Percentiles rank a stretch among this genome's conserved stretches.
phyloP scores from a whole-genome alignment of 2,888 invertebrate species.

The Venusia cambrica region DNA sequence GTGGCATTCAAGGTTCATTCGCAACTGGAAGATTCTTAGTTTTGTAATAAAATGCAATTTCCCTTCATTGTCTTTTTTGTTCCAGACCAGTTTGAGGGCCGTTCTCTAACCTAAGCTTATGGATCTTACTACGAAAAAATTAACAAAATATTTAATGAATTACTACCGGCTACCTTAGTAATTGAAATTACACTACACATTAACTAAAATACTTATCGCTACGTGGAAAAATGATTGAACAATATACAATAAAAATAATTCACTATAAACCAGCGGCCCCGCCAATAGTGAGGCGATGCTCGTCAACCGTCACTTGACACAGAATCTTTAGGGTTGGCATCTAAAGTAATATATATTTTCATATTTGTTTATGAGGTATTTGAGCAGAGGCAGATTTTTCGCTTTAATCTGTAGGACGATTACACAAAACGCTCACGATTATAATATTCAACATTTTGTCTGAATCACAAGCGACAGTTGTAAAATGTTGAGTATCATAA shows the following conservation, averaged over 20 bases:
- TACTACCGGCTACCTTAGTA: slow-evolving; percentile 74
- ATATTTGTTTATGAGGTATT: slow-evolving; percentile 58
- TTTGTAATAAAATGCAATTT: slow-evolving; percentile 56
- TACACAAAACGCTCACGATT: slow-evolving; percentile 32
- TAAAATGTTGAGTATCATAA: slow-evolving; percentile 38
- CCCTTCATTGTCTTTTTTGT: slow-evolving; percentile 77
- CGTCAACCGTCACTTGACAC: slow-evolving; percentile 33
- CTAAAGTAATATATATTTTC: slow-evolving; percentile 36
- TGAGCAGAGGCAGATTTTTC: slow-evolving; percentile 46
- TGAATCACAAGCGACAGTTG: slow-evolving; percentile 19
- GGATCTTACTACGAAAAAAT: slow-evolving; percentile 69
- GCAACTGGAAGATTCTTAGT: slow-evolving; percentile 27
- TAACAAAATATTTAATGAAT: slow-evolving; percentile 78
- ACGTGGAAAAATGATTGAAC: slow-evolving; percentile 79
- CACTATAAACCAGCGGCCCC: slow-evolving; percentile 72
- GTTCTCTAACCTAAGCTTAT: slow-evolving; percentile 71
- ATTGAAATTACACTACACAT: slow-evolving; percentile 74
- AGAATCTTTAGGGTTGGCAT: slow-evolving; percentile 30
- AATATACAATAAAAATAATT: slow-evolving; percentile 80
- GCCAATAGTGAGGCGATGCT: slow-evolving; percentile 36
- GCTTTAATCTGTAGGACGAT: slow-evolving; percentile 30
- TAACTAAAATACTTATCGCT: slow-evolving; percentile 76
- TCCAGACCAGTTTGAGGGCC: slow-evolving; percentile 63
- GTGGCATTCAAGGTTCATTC: slow-evolving; percentile 21
- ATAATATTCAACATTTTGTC: slow-evolving; percentile 41